Percentiles rank a stretch among this genome's conserved stretches.
These are phyloP conservation scores for Apocrypta bakeri DNA, from an alignment of 1,140 invertebrate species.

Conservation along the genomic window DNA sequence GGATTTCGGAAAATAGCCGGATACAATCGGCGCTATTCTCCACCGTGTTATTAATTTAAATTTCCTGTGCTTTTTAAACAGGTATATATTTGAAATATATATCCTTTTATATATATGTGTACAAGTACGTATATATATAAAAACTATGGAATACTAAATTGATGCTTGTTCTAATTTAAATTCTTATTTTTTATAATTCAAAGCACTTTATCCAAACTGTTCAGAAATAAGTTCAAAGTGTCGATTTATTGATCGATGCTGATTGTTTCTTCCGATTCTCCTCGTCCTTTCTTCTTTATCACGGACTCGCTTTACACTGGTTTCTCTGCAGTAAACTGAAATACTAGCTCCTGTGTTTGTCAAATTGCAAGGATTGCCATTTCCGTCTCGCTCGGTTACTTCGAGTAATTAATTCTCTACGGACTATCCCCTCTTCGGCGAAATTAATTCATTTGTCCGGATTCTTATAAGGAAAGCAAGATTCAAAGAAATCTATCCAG, in stretches of 20 bases:
- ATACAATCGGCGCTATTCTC: no score
- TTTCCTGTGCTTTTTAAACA: no score
- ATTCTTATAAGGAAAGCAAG: not conserved
- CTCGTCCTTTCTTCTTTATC: slow-evolving; percentile 51
- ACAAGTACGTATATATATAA: no score
- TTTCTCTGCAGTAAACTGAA: slow-evolving; percentile 39
- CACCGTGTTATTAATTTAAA: no score
- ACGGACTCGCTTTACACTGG: slow-evolving; percentile 12
- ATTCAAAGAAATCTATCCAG: not conserved
- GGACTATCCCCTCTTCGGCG: not conserved
- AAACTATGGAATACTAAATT: no score
- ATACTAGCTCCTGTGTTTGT: slow-evolving; percentile 36
- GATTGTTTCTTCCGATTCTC: slow-evolving; percentile 47
- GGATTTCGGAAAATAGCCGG: not conserved
- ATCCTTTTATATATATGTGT: no score
- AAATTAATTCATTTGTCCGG: slow-evolving; percentile 49
- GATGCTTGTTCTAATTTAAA: no score
- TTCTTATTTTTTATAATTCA: no score
- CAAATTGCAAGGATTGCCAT: slow-evolving; percentile 45
- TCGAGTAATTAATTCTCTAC: slow-evolving; percentile 36
- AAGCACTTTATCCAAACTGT: not conserved
- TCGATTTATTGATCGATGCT: slow-evolving; percentile 54
- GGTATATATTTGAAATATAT: no score
- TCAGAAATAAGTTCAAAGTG: slow-evolving; percentile 58
- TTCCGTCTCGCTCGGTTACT: not conserved